Evolutionary conservation across 2,797 vertebrate genomes (phyloP), one percentile per base, ranked within the genome.

Genomic region (Phataginus tetradactyla): DNA sequence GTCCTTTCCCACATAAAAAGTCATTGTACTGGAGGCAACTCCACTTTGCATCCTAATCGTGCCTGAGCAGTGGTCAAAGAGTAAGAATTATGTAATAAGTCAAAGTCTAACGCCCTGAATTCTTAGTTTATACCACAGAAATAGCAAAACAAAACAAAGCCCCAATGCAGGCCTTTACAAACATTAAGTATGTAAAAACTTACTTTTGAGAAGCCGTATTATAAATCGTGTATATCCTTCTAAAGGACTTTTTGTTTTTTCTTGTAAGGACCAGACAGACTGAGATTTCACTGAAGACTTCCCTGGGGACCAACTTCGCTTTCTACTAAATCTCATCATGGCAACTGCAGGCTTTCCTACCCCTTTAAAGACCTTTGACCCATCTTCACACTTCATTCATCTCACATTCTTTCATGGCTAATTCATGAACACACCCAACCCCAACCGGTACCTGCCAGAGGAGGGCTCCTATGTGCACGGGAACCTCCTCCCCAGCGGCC

Each of bases 31-130:
- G 6, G 1, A 68, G 21, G 61, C 68, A 91, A 63, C 29, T 37
- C 34, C 25, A 64, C 4, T 74, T 13, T 80, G 37, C 64, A 71
- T 81, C 39, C 85, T 87, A 81, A 86, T 90, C 61, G 72, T 92
- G 91, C 59, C 66, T 87, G 74, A 94, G 81, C 64, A 87, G 78
- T 57, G n/a, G 51, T 83, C 75, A 92, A 72, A 87, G 68, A 57
- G 53, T 34, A 87, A 68, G 37, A 69, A 71, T 85, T 74, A 68
- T 13, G 7, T 21, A 86, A 91, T 27, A 86, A 93, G n/a, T 34
- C 45, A 80, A 85, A 66, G 51, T 77, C 72, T 49, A 20, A 72
- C 61, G 86, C 89, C 39, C 68, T 90, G 61, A 92, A 94, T 68
- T 84, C 32, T 63, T 90, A 94, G 83, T 68, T 57, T 45, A 55